These are phyloP conservation scores for Dipodomys spectabilis DNA, from an alignment of 2,113 vertebrate genomes.

Conservation along the genomic window DNA sequence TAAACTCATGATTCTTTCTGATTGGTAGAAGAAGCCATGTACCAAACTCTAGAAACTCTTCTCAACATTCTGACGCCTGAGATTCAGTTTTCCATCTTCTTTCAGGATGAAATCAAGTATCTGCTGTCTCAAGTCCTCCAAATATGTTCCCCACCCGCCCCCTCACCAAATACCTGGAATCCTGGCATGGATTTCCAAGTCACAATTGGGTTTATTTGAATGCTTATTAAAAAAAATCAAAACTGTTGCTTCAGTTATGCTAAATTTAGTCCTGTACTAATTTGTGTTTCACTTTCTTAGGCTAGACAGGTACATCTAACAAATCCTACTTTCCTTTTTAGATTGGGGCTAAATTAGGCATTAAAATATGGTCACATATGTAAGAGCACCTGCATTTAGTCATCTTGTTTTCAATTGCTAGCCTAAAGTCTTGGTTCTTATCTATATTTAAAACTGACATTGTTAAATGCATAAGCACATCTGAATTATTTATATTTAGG, in stretches of 20 bases:
- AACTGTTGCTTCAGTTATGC: slow-evolving; percentile 30
- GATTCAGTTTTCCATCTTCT: background rate
- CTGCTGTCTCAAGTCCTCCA: background rate
- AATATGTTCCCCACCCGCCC: no score
- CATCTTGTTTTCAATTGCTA: slow-evolving; percentile 74
- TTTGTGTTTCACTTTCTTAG: slow-evolving; percentile 71
- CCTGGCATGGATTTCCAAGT: background rate
- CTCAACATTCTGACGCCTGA: background rate
- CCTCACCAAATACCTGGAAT: background rate
- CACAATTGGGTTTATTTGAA: background rate
- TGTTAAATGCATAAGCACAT: slow-evolving; percentile 74
- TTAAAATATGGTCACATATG: slow-evolving; percentile 73
- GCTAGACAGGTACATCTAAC: slow-evolving; percentile 65
- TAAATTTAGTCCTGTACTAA: slow-evolving; percentile 69
- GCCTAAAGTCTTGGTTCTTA: slow-evolving; percentile 72
- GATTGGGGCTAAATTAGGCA: slow-evolving; percentile 76
- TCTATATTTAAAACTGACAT: slow-evolving; percentile 76
- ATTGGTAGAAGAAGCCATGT: background rate
- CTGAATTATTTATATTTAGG: slow-evolving; percentile 81
- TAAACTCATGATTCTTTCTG: background rate
- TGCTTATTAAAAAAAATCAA: slow-evolving; percentile 50
- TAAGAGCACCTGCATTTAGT: slow-evolving; percentile 71
- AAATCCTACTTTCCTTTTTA: slow-evolving; percentile 64
- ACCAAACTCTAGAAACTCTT: background rate
- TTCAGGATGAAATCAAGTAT: background rate